Evolutionary conservation across 2,888 invertebrate species (phyloP), one percentile per base, ranked within the genome.

Genomic region (Strigamia maritima): DNA sequence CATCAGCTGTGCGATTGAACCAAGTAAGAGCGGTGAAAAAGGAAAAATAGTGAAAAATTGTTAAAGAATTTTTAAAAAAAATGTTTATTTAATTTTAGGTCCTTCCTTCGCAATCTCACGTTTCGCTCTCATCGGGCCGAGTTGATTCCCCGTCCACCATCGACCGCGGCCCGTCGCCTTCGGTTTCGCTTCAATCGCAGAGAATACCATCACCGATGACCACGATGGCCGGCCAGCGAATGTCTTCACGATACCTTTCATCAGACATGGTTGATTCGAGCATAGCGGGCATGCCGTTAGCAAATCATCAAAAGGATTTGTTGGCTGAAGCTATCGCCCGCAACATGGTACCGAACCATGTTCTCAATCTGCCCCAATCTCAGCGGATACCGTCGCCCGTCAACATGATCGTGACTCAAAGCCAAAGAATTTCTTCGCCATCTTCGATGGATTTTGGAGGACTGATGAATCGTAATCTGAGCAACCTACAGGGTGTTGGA

Each of bases 391-490:
- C 78, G n/a, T 78, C 78, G 6, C 78, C 78, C n/a, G 38, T 78
- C 28, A 78, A 78, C 70, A 78, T 78, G 78, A 65, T 78, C 8
- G 78, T 78, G n/a, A 60, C 78, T 3, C 78, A 78, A 22, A 78
- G 78, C 70, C 78, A 78, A 35, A 60, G 78, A 35, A 60, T 78
- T n/a, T 65, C 78, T 2, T 78, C 78, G 24, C 78, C 78, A 4
- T 60, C 60, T 3, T 60, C 65, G 6, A 65, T 78, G 28, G 78
- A 78, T 24, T 78, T 65, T 65, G 60, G 65, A 14, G 44, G 35
- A 35, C 22, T 78, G 22, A 19, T 78, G 24, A 78, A 70, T 35
- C 60, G 78, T 6, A 24, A 22, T 14, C 8, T 77, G 12, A 24
- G 35, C 19, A 22, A 19, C 6, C 19, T 78, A 4, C 78, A 78